Base-by-base conservation (phyloP, 2,888 invertebrate species). In the Furcula furcula region DNA sequence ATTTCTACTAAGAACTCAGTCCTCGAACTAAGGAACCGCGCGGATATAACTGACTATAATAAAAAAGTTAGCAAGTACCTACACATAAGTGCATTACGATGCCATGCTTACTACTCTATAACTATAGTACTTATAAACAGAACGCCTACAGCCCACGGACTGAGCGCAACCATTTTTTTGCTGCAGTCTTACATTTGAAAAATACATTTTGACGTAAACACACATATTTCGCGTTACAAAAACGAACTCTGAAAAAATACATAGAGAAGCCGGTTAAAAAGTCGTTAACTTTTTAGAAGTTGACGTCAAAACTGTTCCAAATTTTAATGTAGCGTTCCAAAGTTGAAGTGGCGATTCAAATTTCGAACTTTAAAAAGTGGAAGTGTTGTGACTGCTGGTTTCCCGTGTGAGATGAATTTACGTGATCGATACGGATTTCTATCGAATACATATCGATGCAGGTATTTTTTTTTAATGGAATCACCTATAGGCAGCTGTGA, bases 1-100 rank as follows among this genome's bases (percentile, higher is more conserved):
- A 45, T 70, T 45, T 42, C 44, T 55, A 37, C 49, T 45, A 48
- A 43, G 40, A 55, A 58, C 51, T 58, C 67, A 55, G 69, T 71
- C 59, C 69, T 80, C 77, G 73, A 80, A 81, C 76, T 74, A 76
- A 78, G 76, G 79, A 80, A 83, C 82, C 72, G 78, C 76, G 76
- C 62, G 73, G 71, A 76, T 82, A 81, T 76, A 84, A 78, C 76
- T 61, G 76, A 75, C 69, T 84, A 86, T 86, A 87, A 86, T 88
- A 88, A 88, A 88, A 87, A 87, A 86, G 74, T 85, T 81, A 76
- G 84, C 79, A 61, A 83, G 84, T 83, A 68, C 68, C 66, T 68
- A 83, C 86, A 85, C 86, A 86, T 84, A 87, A 87, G 86, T 85
- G 83, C 85, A 86, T 81, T 84, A 81, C 85, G 81, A 77, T 72